A percentile compares a stretch with the other conserved stretches of the same genome.
These are phyloP conservation scores for Lutjanus erythropterus DNA, from an alignment of 2,113 vertebrate genomes.

Conservation along the genomic window DNA sequence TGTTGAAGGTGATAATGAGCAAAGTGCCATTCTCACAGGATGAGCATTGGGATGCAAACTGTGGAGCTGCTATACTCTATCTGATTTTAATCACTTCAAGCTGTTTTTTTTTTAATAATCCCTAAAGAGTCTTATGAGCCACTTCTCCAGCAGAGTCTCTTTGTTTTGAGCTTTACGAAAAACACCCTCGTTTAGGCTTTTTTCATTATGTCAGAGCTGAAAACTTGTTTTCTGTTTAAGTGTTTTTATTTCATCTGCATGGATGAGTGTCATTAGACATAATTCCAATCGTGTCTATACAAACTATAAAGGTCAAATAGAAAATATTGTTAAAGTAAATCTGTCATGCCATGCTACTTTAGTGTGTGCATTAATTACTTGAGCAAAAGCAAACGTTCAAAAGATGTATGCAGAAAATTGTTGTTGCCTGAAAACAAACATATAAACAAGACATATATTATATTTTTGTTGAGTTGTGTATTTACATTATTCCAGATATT, in stretches of 20 bases:
- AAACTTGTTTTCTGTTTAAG: background rate
- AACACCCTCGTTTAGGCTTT: conserved; percentile 2
- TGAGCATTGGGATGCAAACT: conserved; percentile 64
- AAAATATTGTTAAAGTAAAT: background rate
- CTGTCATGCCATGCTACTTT: background rate
- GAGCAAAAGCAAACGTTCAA: too few relatives aligned
- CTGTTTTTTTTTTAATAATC: conserved; percentile 69
- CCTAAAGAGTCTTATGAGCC: conserved; percentile 52
- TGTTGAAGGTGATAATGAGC: conserved; percentile 85
- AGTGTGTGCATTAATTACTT: background rate
- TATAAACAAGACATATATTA: too few relatives aligned
- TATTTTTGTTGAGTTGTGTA: too few relatives aligned
- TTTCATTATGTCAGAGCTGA: background rate
- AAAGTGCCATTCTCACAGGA: conserved; percentile 79
- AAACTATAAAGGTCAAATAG: conserved; percentile 4
- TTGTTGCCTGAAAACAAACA: too few relatives aligned
- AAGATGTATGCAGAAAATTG: too few relatives aligned
- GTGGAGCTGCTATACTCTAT: conserved; percentile 66
- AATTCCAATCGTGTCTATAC: too few relatives aligned
- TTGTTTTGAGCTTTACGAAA: conserved; percentile 46
- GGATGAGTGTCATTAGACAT: background rate
- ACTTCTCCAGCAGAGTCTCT: conserved; percentile 29
- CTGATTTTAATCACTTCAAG: conserved; percentile 76
- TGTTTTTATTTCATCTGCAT: background rate
- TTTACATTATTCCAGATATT: too few relatives aligned